phyloP scores from a whole-genome alignment of 2,797 vertebrate species.

The Percopsis omiscomaycus region DNA sequence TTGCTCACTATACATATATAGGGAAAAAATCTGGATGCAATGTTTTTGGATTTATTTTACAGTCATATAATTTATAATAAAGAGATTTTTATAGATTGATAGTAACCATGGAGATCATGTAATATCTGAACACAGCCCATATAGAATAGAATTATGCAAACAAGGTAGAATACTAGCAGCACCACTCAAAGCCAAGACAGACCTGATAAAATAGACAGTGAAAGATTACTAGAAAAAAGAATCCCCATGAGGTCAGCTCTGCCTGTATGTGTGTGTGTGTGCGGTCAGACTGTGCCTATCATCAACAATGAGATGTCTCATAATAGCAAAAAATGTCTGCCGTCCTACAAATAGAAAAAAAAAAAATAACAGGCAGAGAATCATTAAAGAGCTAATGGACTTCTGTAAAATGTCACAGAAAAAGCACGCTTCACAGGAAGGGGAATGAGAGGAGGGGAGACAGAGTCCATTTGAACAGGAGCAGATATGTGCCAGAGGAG shows the following conservation, averaged over 20 bases:
- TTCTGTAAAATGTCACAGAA: conserved; percentile 64
- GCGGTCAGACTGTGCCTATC: conserved; percentile 45
- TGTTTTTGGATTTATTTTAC: not conserved
- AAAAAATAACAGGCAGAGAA: not conserved
- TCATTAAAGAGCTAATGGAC: conserved; percentile 67
- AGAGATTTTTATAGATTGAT: not conserved
- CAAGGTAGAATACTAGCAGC: not conserved
- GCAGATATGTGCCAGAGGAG: conserved; percentile 22
- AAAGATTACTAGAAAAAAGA: conserved; percentile 16
- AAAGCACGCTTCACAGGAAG: conserved; percentile 34
- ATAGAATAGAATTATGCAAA: not conserved
- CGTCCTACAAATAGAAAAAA: conserved; percentile 50
- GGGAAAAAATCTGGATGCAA: not conserved
- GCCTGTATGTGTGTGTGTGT: conserved; percentile 9
- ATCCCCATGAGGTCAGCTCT: conserved; percentile 2
- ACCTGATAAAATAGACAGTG: conserved; percentile 14
- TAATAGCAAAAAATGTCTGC: conserved; percentile 59
- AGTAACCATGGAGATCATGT: not conserved
- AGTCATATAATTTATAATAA: conserved; percentile 9
- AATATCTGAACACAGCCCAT: not conserved
- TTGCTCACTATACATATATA: conserved; percentile 17
- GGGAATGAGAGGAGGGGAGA: conserved; percentile 7
- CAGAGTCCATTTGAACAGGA: conserved; percentile 47
- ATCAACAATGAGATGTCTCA: conserved; percentile 54
- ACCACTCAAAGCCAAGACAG: conserved; percentile 18